phyloP scores from a whole-genome alignment of 2,113 vertebrate genomes.

The Hippocampus abdominalis region DNA sequence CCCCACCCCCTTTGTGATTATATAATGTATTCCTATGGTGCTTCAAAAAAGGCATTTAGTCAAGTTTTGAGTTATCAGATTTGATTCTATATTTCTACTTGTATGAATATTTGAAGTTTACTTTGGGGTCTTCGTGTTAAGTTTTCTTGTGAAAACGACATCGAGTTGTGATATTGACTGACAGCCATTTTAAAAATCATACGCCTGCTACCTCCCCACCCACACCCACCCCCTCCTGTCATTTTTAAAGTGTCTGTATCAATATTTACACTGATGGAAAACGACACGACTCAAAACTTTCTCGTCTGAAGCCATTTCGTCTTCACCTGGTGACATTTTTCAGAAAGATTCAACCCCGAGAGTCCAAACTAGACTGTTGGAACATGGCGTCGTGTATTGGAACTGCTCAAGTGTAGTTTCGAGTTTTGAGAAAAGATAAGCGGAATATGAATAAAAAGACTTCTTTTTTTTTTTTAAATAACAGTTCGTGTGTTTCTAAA shows the following conservation, averaged over 20 bases:
- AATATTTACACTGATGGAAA: too few relatives aligned
- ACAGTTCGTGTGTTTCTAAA: background rate
- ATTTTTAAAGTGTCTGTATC: too few relatives aligned
- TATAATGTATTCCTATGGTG: background rate
- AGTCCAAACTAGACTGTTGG: too few relatives aligned
- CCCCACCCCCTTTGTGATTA: background rate
- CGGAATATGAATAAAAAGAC: background rate
- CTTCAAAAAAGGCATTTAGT: background rate
- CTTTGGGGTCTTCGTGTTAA: background rate
- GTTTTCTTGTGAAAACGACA: constrained; percentile 13
- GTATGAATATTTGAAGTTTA: background rate
- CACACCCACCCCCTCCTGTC: too few relatives aligned
- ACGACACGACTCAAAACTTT: too few relatives aligned
- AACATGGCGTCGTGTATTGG: background rate
- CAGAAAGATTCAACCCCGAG: too few relatives aligned
- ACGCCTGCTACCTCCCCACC: too few relatives aligned
- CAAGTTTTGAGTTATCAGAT: constrained; percentile 4
- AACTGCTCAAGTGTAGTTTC: background rate
- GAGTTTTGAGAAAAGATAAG: background rate
- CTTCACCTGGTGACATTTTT: too few relatives aligned
- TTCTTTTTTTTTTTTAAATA: background rate
- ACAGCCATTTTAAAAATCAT: too few relatives aligned
- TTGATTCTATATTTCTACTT: background rate
- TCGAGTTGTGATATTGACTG: background rate
- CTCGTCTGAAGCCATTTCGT: too few relatives aligned